Evolutionary conservation across 2,888 invertebrate species (phyloP), one percentile per base, ranked within the genome.

Genomic region (Enchytraeus crypticus): DNA sequence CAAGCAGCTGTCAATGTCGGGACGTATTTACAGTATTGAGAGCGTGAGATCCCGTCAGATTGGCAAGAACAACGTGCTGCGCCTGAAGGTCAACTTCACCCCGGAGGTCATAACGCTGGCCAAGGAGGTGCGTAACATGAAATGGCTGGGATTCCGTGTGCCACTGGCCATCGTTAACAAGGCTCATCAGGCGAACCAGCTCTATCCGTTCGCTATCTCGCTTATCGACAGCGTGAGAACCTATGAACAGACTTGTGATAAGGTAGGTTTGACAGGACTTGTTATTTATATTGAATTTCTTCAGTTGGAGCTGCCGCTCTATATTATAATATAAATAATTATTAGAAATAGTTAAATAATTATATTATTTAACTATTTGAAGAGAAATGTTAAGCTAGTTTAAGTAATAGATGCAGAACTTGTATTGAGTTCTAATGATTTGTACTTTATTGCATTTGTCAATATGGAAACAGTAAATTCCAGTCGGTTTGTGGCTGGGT

Each of bases 121-220:
- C 46, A 99, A 99, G 80, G 98, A 98, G 86, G 97, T 84, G 62
- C 85, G 96, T 54, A 95, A 97, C 80, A 84, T 97, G 75, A 92
- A 95, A 77, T 92, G 90, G 79, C 84, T 97, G 58, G 93, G 93
- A 66, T 96, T 95, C 82, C 87, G 98, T 69, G 93, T 98, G 38
- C 98, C 97, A 1, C 81, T 99, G 72, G 91, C 93, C 0, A 97
- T 98, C 69, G 95, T 98, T 33, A 99, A 98, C 82, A 97, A 96
- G 79, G 97, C 98, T 3, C 97, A 98, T 81, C 95, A 95, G 79
- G 96, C 96, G 0, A 96, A 96, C 80, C 93, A 95, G 77, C 86
- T 96, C 18, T 98, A 98, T 79, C 98, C 98, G 0, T 97, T 92
- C 82, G 98, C 97, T 23, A 97, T 98, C 73, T 97, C 96, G 0